Percentiles rank a stretch among this genome's conserved stretches.
phyloP scores from a whole-genome alignment of 1,140 invertebrate genomes.

The Thaumatotibia leucotreta region DNA sequence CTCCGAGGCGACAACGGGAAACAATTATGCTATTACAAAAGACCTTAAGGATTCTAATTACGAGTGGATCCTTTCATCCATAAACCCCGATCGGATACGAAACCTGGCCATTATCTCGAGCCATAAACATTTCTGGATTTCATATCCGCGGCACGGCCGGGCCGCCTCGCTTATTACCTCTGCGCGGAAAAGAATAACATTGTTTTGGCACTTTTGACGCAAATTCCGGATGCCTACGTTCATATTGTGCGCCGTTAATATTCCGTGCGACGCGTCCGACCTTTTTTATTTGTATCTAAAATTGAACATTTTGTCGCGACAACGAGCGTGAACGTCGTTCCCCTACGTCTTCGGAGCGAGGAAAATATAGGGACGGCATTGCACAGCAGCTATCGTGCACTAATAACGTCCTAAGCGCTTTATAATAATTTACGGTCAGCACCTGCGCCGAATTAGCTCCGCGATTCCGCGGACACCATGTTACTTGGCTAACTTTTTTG shows the following conservation, averaged over 20 bases:
- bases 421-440: constrained; percentile 31
- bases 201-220: constrained; percentile 72
- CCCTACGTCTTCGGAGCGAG: constrained; percentile 56
- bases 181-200: constrained; percentile 73
- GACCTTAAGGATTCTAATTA: constrained; percentile 62
- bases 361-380: constrained; percentile 57
- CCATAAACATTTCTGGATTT: constrained; percentile 73
- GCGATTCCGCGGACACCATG: constrained; percentile 1
- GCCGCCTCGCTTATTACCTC: constrained; percentile 64
- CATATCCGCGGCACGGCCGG: constrained; percentile 65
- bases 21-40: constrained; percentile 62
- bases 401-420: constrained; percentile 42
- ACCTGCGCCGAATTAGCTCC: constrained; percentile 30
- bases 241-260: constrained; percentile 75
- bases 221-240: constrained; percentile 71
- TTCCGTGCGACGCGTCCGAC: constrained; percentile 70
- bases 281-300: constrained; percentile 77
- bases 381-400: constrained; percentile 41
- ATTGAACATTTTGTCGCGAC: constrained; percentile 75
- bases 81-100: constrained; percentile 56
- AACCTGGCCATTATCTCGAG: constrained; percentile 51
- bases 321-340: constrained; percentile 57
- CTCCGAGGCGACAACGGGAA: constrained; percentile 52
- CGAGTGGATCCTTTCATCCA: constrained; percentile 48
- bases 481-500: not conserved